Conservation (phyloP, 2,888 invertebrate species). For the Heliconius hortense region DNA sequence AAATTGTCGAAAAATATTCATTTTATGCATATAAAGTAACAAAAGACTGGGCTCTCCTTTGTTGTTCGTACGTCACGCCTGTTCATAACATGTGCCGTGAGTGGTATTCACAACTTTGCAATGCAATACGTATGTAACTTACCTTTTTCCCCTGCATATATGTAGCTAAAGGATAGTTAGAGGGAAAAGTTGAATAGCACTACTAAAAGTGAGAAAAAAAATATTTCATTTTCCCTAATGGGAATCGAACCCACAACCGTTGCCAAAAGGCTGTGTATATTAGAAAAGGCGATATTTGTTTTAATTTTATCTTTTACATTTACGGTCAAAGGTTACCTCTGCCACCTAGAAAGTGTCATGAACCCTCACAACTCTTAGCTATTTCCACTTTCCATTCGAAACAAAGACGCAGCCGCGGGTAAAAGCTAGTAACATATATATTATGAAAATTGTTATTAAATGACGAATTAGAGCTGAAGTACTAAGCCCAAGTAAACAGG, state of each 20-base stretch:
- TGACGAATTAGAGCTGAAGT: slow-evolving; percentile 4
- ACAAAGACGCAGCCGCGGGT: background rate
- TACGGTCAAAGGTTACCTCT: too few species aligned
- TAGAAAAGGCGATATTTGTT: too few species aligned
- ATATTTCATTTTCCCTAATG: too few species aligned
- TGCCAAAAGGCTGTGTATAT: too few species aligned
- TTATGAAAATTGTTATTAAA: background rate
- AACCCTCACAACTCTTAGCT: too few species aligned
- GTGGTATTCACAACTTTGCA: background rate
- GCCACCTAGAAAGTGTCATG: too few species aligned
- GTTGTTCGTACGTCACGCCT: background rate
- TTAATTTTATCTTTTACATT: too few species aligned
- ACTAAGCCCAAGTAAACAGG: slow-evolving; percentile 10
- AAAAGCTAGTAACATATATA: background rate
- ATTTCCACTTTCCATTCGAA: too few species aligned
- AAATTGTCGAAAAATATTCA: background rate
- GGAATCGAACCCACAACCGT: too few species aligned
- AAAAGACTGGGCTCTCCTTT: background rate
- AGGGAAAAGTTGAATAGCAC: background rate
- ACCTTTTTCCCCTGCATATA: background rate
- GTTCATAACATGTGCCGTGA: background rate
- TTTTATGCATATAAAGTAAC: background rate
- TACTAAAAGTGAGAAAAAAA: too few species aligned
- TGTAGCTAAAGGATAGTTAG: background rate
- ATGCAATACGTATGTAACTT: background rate